Percentiles rank a stretch among this genome's conserved stretches.
phyloP scores from a whole-genome alignment of 2,888 invertebrate species.

The Archips xylosteana region DNA sequence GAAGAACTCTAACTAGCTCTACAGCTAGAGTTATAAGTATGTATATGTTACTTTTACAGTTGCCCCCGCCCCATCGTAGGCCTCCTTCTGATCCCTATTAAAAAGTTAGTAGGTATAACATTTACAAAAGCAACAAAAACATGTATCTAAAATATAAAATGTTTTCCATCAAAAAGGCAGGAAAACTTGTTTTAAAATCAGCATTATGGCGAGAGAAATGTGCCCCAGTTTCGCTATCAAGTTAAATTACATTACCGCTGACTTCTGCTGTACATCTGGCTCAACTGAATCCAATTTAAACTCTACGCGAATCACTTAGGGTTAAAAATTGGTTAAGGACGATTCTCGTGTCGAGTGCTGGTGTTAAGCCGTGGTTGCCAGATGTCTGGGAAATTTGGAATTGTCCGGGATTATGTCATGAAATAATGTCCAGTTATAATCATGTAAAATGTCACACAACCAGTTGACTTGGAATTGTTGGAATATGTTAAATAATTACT shows the following conservation, averaged over 20 bases:
- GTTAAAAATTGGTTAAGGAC: conserved; percentile 7
- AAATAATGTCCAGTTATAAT: background rate
- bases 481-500: too few species aligned
- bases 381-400: conserved; percentile 3
- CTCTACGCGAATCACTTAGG: conserved; percentile 6
- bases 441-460: background rate
- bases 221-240: conserved; percentile 28
- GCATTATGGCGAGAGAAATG: conserved; percentile 2
- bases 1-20: too few species aligned
- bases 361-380: conserved; percentile 26
- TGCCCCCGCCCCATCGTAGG: too few species aligned
- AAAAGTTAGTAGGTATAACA: too few species aligned
- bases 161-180: background rate
- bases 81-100: too few species aligned
- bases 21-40: too few species aligned
- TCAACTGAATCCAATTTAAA: background rate
- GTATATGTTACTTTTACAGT: too few species aligned
- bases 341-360: background rate
- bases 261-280: conserved; percentile 15
- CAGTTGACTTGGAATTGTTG: background rate
- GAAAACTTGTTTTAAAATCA: conserved; percentile 16
- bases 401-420: background rate
- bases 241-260: conserved; percentile 28
- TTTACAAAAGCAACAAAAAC: background rate
- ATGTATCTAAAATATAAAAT: background rate